phyloP scores from a whole-genome alignment of 2,113 vertebrate species.

The Taxidea taxus region DNA sequence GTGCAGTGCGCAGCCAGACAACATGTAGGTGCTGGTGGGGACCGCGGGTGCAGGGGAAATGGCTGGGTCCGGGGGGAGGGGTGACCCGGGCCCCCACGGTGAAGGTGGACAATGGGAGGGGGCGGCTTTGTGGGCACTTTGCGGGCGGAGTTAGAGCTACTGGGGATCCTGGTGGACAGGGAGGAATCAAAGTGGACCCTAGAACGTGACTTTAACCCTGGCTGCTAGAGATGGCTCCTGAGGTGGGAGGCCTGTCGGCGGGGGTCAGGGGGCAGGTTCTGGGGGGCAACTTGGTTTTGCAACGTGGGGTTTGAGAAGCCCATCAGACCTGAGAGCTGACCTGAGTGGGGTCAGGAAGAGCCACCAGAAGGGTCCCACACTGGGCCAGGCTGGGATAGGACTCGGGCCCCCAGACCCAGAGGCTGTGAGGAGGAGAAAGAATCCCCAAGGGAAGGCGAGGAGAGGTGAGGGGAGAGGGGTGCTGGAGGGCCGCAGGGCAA shows the following conservation, averaged over 20 bases:
- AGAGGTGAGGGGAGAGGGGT: too few species aligned
- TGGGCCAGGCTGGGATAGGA: fast-evolving
- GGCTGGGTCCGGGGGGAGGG: not conserved
- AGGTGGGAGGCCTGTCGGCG: too few species aligned
- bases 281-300: not conserved
- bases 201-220: fast-evolving
- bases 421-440: not conserved
- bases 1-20: fast-evolving
- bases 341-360: not conserved
- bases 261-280: fast-evolving
- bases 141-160: too few species aligned
- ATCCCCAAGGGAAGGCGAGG: not conserved
- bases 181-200: not conserved
- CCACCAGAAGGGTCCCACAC: fast-evolving
- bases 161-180: not conserved
- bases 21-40: fast-evolving
- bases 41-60: too few species aligned
- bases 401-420: not conserved
- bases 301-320: not conserved
- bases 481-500: not conserved
- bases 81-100: fast-evolving
- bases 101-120: fast-evolving
- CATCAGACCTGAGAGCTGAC: fast-evolving
- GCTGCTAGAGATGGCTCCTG: not conserved
- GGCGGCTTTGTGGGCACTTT: fast-evolving